These are phyloP conservation scores for Anseranas semipalmata DNA, from an alignment of 2,113 vertebrate genomes.

Conservation along the genomic window DNA sequence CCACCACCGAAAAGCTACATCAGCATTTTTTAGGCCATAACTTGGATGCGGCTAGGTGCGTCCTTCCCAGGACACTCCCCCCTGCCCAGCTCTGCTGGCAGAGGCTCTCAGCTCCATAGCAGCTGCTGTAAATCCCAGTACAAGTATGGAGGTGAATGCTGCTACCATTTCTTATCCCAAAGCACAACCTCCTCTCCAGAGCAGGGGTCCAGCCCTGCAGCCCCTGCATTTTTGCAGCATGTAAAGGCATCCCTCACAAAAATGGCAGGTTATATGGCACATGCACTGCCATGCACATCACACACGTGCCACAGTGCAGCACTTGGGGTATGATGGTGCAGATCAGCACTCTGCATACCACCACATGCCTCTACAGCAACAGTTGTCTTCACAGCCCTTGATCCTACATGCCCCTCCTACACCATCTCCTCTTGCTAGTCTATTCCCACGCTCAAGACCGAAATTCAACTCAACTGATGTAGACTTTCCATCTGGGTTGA, in stretches of 20 bases:
- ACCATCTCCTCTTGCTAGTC: not conserved
- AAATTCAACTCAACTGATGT: not conserved
- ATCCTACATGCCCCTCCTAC: not conserved
- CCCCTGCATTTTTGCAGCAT: not conserved
- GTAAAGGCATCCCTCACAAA: not conserved
- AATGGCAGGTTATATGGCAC: not conserved
- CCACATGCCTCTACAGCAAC: not conserved
- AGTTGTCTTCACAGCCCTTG: not conserved
- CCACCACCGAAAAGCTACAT: not conserved
- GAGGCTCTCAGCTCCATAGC: not conserved
- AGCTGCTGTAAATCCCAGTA: not conserved
- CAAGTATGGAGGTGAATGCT: not conserved
- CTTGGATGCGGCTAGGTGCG: not conserved
- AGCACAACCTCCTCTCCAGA: not conserved
- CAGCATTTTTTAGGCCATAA: not conserved
- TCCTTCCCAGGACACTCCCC: not conserved
- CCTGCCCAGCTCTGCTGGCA: fast-evolving
- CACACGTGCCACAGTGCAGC: fast-evolving
- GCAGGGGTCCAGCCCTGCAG: fast-evolving
- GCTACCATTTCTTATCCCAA: not conserved
- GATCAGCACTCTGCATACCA: not conserved
- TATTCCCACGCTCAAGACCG: not conserved
- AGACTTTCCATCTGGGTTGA: not conserved
- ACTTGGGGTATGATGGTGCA: fast-evolving
- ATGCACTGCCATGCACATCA: fast-evolving